phyloP scores from a whole-genome alignment of 2,797 vertebrate species.

The Steatocranus sp. region DNA sequence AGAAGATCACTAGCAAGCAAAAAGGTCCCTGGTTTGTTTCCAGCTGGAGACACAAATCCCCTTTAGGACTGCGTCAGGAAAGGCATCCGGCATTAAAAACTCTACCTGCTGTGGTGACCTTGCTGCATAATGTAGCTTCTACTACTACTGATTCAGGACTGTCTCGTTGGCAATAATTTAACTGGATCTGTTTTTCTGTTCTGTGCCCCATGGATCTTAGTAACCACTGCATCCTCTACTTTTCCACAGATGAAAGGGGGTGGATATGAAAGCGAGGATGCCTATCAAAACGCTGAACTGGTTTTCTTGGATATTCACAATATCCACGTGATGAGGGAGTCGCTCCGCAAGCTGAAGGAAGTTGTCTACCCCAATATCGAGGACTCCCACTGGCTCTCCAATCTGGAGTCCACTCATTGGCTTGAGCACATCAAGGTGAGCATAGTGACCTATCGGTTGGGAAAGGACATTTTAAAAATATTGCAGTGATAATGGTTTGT shows the following conservation, averaged over 20 bases:
- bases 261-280: slow-evolving; percentile 95
- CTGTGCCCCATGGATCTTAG: background rate
- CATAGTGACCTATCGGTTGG: background rate
- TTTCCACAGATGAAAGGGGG: slow-evolving; percentile 90
- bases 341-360: slow-evolving; percentile 92
- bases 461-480: background rate
- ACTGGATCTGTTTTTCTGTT: background rate
- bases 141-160: background rate
- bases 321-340: slow-evolving; percentile 98
- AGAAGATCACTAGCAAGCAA: background rate
- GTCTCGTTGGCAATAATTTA: background rate
- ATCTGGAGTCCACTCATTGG: slow-evolving; percentile 97
- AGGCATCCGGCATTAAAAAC: background rate
- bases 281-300: slow-evolving; percentile 97
- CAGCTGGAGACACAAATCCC: background rate
- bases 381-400: slow-evolving; percentile 95
- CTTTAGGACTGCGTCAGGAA: background rate
- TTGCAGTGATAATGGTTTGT: background rate
- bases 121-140: background rate
- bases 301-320: slow-evolving; percentile 98
- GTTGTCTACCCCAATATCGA: slow-evolving; percentile 94
- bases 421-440: slow-evolving; percentile 96
- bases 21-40: background rate
- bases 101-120: background rate
- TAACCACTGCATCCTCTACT: background rate